These are phyloP conservation scores for Paguma larvata DNA, from an alignment of 2,797 vertebrate genomes.

Conservation along the genomic window DNA sequence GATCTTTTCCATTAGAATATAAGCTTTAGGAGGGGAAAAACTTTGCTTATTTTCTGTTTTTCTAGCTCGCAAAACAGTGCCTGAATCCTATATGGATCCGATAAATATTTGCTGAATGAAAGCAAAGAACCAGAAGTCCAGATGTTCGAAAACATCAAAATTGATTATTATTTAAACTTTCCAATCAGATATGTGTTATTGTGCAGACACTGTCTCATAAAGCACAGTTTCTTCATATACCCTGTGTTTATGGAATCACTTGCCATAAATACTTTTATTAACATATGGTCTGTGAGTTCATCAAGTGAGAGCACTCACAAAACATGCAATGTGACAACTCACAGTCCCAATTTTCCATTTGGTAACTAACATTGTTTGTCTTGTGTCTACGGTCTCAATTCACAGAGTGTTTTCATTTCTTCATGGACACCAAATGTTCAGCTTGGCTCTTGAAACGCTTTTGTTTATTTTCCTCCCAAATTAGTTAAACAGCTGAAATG, in stretches of 20 bases:
- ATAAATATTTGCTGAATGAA: not conserved
- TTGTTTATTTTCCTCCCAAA: conserved; percentile 62
- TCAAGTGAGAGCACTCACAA: not conserved
- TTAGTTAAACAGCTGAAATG: conserved; percentile 58
- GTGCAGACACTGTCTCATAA: not conserved
- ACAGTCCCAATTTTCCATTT: not conserved
- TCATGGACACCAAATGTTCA: conserved; percentile 60
- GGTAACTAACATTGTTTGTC: not conserved
- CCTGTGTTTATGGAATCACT: not conserved
- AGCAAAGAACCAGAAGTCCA: not conserved
- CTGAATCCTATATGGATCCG: not conserved
- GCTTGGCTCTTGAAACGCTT: conserved; percentile 39
- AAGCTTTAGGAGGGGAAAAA: not conserved
- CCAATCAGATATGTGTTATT: not conserved
- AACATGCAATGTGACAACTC: not conserved
- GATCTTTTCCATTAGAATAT: not conserved
- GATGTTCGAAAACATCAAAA: not conserved
- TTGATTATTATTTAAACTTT: not conserved
- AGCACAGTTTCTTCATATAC: not conserved
- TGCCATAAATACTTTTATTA: not conserved
- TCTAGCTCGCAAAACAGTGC: not conserved
- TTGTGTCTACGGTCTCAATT: not conserved
- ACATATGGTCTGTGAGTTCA: not conserved
- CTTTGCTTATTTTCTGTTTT: conserved; percentile 31
- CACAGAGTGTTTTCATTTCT: conserved; percentile 50